Evolutionary conservation across 2,113 vertebrate genomes (phyloP).

Genomic region (Bambusicola thoracicus): DNA sequence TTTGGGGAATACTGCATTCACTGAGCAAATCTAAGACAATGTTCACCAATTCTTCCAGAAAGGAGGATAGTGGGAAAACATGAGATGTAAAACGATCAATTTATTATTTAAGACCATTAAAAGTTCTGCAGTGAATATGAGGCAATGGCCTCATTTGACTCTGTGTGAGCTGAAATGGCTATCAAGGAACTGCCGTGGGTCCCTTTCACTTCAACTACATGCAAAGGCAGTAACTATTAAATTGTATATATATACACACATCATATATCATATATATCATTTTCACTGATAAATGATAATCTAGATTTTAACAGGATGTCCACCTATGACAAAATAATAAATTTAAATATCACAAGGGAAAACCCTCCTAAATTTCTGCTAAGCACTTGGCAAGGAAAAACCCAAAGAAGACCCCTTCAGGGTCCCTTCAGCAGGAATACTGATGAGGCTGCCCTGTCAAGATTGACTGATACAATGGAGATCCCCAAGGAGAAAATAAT

Average conservation of each 20-base stretch:
- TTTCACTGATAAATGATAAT: neutral
- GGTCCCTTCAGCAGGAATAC: neutral
- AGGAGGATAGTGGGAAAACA: neutral
- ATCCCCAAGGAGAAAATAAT: neutral
- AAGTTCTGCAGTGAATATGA: neutral
- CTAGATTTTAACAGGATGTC: neutral
- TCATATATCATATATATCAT: neutral
- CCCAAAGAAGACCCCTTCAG: neutral
- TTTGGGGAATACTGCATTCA: neutral
- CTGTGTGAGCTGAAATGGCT: neutral
- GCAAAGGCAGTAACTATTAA: neutral
- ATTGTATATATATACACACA: neutral
- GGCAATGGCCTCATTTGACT: neutral
- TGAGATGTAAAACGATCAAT: neutral
- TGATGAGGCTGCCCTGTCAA: neutral
- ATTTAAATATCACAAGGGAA: constrained; percentile 15
- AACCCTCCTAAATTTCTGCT: neutral
- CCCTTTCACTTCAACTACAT: neutral
- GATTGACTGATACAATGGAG: neutral
- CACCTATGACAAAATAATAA: neutral
- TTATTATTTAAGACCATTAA: neutral
- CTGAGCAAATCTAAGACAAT: neutral
- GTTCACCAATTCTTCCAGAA: neutral
- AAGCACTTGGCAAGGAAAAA: neutral
- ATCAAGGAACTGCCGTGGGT: neutral